Evolutionary conservation across 2,113 vertebrate genomes (phyloP).

Genomic region (Dipodomys spectabilis): DNA sequence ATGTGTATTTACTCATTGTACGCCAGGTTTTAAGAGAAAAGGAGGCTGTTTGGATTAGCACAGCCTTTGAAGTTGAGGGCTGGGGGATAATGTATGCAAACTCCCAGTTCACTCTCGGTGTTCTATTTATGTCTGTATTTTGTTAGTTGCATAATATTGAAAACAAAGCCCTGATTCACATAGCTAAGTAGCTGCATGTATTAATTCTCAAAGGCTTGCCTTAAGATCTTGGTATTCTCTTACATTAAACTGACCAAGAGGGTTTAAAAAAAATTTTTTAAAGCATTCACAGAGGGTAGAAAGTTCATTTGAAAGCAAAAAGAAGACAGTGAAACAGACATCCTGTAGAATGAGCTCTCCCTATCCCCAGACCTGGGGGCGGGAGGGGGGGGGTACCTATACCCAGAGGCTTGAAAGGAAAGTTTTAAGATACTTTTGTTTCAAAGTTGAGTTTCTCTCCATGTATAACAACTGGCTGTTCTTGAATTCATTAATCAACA

Average conservation of each 20-base stretch:
- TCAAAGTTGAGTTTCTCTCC: constrained; percentile 12
- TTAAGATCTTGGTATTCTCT: not conserved
- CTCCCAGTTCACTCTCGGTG: not conserved
- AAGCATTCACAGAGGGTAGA: too few relatives aligned
- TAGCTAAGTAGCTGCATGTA: not conserved
- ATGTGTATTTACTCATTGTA: constrained; percentile 58
- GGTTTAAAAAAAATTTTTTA: too few relatives aligned
- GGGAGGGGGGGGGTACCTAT: too few relatives aligned
- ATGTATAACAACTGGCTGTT: constrained; percentile 1
- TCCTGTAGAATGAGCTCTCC: too few relatives aligned
- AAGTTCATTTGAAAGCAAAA: too few relatives aligned
- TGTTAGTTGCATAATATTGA: not conserved
- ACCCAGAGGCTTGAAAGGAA: constrained; percentile 54
- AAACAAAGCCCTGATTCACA: not conserved
- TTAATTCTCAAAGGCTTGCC: constrained; percentile 48
- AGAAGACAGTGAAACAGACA: too few relatives aligned
- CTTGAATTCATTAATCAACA: constrained; percentile 54
- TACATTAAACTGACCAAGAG: constrained; percentile 12
- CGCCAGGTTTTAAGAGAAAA: constrained; percentile 62
- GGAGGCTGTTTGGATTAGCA: constrained; percentile 52
- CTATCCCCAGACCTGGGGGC: too few relatives aligned
- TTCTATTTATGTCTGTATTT: constrained; percentile 55
- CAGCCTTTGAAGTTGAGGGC: constrained; percentile 19
- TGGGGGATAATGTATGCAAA: constrained; percentile 34
- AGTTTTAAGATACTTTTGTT: constrained; percentile 42